Evolutionary conservation across 1,140 invertebrate genomes (phyloP).

Genomic region (Drosophila pallidifrons): DNA sequence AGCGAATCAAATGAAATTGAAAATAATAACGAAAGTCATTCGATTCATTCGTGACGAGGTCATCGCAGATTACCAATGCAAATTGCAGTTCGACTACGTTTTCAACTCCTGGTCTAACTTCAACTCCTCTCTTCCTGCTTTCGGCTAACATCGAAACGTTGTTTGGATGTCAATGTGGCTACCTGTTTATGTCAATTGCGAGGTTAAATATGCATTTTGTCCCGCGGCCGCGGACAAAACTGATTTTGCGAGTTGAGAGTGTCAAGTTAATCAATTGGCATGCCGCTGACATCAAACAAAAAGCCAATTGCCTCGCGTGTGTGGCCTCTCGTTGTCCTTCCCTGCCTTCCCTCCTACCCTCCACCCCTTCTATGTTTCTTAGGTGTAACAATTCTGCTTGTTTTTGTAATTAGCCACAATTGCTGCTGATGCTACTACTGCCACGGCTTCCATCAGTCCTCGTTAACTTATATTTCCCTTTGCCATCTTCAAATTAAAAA

Average conservation of each 20-base stretch:
- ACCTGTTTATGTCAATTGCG: conserved; percentile 76
- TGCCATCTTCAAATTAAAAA: conserved; percentile 43
- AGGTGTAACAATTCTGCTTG: conserved; percentile 15
- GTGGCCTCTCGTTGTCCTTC: conserved; percentile 8
- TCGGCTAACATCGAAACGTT: conserved; percentile 8
- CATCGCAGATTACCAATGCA: conserved; percentile 74
- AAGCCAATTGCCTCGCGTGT: conserved; percentile 40
- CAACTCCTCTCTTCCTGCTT: conserved; percentile 40
- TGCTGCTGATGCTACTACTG: conserved; percentile 31
- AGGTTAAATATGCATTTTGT: conserved; percentile 62
- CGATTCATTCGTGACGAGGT: conserved; percentile 78
- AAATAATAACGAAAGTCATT: conserved; percentile 83
- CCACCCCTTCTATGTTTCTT: background rate
- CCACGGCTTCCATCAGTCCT: conserved; percentile 64
- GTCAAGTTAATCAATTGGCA: conserved; percentile 79
- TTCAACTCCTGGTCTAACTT: background rate
- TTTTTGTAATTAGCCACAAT: conserved; percentile 38
- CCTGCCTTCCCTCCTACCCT: background rate
- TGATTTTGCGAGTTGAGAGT: conserved; percentile 62
- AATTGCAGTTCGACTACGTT: conserved; percentile 58
- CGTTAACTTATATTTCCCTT: conserved; percentile 59
- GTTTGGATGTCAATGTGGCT: conserved; percentile 24
- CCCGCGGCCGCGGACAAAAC: conserved; percentile 19
- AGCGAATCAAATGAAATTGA: conserved; percentile 60
- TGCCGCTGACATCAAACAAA: conserved; percentile 69